Evolutionary conservation across 2,113 vertebrate genomes (phyloP).

Genomic region (Podarcis muralis): DNA sequence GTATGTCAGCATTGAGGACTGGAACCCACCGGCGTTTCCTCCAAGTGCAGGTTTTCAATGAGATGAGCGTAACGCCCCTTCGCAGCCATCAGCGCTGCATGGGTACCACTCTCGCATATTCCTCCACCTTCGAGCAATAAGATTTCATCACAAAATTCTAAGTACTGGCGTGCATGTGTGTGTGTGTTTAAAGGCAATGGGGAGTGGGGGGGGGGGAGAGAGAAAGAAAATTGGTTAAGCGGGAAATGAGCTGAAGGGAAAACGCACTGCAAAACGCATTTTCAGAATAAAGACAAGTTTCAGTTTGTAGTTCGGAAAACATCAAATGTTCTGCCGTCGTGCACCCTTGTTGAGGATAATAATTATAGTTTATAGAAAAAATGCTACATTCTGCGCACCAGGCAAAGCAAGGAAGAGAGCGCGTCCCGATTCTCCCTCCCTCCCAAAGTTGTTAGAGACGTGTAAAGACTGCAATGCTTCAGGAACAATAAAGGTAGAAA

Average conservation of each 20-base stretch:
- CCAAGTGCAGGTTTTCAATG: conserved; percentile 74
- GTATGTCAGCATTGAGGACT: not conserved
- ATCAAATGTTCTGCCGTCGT: not conserved
- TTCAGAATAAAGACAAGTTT: not conserved
- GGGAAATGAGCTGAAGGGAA: not conserved
- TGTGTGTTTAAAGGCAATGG: not conserved
- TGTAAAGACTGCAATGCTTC: not conserved
- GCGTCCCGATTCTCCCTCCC: not conserved
- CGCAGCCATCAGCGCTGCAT: conserved; percentile 73
- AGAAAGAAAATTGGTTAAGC: not conserved
- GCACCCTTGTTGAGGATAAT: not conserved
- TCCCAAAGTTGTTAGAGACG: no score
- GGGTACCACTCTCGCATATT: conserved; percentile 80
- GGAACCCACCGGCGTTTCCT: conserved; percentile 73
- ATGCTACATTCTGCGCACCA: not conserved
- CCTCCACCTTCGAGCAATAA: conserved; percentile 82
- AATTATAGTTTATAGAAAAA: not conserved
- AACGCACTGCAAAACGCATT: not conserved
- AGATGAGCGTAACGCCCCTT: conserved; percentile 79
- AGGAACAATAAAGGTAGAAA: not conserved
- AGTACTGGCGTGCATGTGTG: conserved; percentile 66
- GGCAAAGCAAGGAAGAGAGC: not conserved
- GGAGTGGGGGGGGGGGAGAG: not conserved
- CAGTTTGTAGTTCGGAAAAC: not conserved
- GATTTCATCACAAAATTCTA: conserved; percentile 86